phyloP scores from a whole-genome alignment of 2,797 vertebrate species.

The Emys orbicularis region DNA sequence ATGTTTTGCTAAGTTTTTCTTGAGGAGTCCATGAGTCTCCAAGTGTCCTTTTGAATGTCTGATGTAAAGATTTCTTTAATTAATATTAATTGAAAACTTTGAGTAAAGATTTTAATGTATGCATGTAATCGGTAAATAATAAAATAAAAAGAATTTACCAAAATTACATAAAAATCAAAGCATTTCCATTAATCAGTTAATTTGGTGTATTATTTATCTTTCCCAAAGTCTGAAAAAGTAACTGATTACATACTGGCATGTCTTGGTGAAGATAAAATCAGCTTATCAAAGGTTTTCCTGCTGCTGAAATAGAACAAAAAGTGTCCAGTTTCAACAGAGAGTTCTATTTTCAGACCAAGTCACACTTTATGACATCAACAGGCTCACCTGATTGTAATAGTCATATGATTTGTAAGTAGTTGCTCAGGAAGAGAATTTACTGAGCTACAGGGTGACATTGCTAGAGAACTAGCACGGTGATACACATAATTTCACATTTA shows the following conservation, averaged over 20 bases:
- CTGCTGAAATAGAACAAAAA: background rate
- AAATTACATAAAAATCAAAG: background rate
- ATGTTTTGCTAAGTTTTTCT: background rate
- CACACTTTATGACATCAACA: background rate
- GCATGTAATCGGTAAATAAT: background rate
- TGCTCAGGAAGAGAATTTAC: fast-evolving
- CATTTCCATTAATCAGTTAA: background rate
- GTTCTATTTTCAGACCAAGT: background rate
- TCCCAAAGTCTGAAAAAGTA: background rate
- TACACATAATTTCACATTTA: background rate
- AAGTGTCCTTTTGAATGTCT: background rate
- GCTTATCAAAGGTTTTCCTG: background rate
- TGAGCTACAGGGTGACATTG: fast-evolving
- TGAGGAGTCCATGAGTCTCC: background rate
- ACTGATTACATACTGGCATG: background rate
- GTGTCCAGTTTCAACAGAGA: background rate
- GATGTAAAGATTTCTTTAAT: fast-evolving
- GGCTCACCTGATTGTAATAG: background rate
- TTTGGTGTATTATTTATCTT: background rate
- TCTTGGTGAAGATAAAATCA: background rate
- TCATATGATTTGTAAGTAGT: background rate
- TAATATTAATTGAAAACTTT: background rate
- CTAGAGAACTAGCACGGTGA: background rate
- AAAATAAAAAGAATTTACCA: background rate
- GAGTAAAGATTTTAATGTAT: background rate